A percentile compares a stretch with the other conserved stretches of the same genome.
Conservation (phyloP, 92 coral and sea anemone genomes). For the Desmophyllum pertusum region DNA sequence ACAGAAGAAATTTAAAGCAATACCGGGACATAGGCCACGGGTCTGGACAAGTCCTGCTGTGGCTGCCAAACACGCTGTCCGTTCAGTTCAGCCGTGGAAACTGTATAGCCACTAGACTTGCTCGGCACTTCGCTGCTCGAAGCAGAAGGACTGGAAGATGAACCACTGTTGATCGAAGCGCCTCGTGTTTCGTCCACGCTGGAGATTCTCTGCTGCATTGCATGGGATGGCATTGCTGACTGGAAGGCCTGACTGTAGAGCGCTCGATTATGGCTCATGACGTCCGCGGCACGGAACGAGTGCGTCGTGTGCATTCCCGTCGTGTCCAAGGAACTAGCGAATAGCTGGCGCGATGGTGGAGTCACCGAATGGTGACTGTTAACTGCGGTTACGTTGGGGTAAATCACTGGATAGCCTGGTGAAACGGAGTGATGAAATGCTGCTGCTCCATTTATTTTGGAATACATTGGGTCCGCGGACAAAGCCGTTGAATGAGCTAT, state of each 20-base stretch:
- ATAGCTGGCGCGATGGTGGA: slow-evolving; percentile 86
- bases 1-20: slow-evolving; percentile 75
- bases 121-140: slow-evolving; percentile 80
- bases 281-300: slow-evolving; percentile 87
- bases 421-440: slow-evolving; percentile 93
- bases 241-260: slow-evolving; percentile 85
- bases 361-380: slow-evolving; percentile 77
- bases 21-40: slow-evolving; percentile 98
- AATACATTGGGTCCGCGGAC: slow-evolving; percentile 96
- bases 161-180: slow-evolving; percentile 72
- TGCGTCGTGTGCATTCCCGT: too few relatives aligned
- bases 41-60: slow-evolving; percentile 95
- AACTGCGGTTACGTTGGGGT: slow-evolving; percentile 84
- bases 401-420: slow-evolving; percentile 93
- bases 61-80: slow-evolving; percentile 98
- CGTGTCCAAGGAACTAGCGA: slow-evolving; percentile 84
- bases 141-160: slow-evolving; percentile 85
- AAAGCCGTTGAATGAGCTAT: slow-evolving; percentile 97
- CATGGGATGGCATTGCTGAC: slow-evolving; percentile 82
- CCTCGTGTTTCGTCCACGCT: slow-evolving; percentile 91
- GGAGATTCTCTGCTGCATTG: slow-evolving; percentile 85
- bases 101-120: slow-evolving; percentile 69
- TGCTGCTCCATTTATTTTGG: slow-evolving; percentile 95
- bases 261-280: slow-evolving; percentile 86
- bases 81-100: slow-evolving; percentile 79